Percentiles rank a stretch among this genome's conserved stretches.
phyloP scores from a whole-genome alignment of 2,888 invertebrate species.

The Choreutis nemorana region DNA sequence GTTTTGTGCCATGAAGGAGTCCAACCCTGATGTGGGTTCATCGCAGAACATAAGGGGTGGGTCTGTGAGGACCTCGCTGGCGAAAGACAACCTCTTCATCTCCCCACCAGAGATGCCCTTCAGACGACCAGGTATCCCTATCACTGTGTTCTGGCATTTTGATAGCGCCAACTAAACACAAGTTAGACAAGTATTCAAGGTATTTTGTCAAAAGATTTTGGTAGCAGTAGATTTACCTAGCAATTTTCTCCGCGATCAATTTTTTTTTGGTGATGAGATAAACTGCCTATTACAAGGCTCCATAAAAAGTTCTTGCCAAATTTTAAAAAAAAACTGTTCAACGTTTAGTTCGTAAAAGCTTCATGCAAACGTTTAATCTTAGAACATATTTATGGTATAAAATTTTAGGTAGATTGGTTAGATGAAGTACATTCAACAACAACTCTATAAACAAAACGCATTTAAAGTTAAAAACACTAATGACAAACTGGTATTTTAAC shows the following conservation, averaged over 20 bases:
- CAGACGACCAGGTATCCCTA: conserved; percentile 86
- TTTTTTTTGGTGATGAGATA: no score
- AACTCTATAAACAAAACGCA: no score
- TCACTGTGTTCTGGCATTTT: conserved; percentile 90
- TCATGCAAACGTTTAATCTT: no score
- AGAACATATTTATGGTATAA: no score
- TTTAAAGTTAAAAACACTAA: not conserved
- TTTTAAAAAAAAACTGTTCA: conserved; percentile 1
- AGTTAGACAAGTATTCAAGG: not conserved
- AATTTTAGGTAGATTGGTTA: no score
- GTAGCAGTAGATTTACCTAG: no score
- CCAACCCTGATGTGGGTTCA: conserved; percentile 96
- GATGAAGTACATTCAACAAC: no score
- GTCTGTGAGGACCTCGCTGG: conserved; percentile 95
- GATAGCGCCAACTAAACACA: conserved; percentile 75
- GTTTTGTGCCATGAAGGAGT: conserved; percentile 96
- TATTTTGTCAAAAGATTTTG: no score
- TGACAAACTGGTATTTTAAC: no score
- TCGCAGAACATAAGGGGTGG: conserved; percentile 96
- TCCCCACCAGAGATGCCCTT: conserved; percentile 98
- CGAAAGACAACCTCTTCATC: conserved; percentile 93
- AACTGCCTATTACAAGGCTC: no score
- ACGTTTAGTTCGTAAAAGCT: no score
- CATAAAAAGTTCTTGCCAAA: conserved; percentile 1
- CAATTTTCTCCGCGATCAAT: no score